Conservation (phyloP, 2,888 invertebrate genomes). For the Drosophila incognita region DNA sequence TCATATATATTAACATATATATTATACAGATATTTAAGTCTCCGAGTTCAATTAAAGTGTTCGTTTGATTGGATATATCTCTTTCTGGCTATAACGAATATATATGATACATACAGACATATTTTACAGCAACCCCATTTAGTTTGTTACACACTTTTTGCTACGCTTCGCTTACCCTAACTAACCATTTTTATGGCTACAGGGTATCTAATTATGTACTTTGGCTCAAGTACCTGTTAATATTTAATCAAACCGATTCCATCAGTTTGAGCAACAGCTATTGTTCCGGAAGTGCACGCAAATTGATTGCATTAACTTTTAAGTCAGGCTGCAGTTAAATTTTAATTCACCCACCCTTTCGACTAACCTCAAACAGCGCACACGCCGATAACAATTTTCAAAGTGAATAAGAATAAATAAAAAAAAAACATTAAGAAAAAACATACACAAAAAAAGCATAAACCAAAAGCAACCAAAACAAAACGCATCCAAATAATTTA, state of each 20-base stretch:
- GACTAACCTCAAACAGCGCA: conserved; percentile 11
- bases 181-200: neutral
- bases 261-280: neutral
- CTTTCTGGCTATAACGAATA: neutral
- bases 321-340: conserved; percentile 18
- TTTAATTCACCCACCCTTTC: neutral
- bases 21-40: neutral
- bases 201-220: conserved; percentile 11
- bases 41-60: neutral
- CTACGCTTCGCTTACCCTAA: fast-evolving
- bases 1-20: neutral
- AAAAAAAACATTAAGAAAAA: conserved; percentile 1
- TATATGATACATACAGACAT: neutral
- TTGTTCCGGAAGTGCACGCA: conserved; percentile 26
- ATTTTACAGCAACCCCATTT: neutral
- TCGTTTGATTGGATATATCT: neutral
- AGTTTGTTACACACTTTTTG: neutral
- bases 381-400: conserved; percentile 33
- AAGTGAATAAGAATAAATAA: conserved; percentile 38
- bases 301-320: conserved; percentile 36
- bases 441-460: conserved; percentile 20
- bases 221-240: conserved; percentile 41
- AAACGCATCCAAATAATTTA: conserved; percentile 60
- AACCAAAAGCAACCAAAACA: conserved; percentile 47
- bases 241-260: neutral